phyloP scores from a whole-genome alignment of 2,888 invertebrate genomes.

The Balanococcus diminutus region DNA sequence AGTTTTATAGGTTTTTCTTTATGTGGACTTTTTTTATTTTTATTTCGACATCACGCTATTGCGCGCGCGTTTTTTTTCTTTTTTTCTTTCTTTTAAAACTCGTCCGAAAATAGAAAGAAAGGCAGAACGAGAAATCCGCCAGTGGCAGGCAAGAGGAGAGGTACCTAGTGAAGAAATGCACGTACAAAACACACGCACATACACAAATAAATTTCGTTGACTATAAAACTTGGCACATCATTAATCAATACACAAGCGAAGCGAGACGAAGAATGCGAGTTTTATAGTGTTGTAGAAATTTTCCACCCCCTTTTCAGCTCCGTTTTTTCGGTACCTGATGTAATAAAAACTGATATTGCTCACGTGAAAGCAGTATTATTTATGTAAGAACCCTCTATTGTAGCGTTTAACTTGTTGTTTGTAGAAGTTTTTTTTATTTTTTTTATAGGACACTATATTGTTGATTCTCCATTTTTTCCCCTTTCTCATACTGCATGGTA shows the following conservation, averaged over 20 bases:
- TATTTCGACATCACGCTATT: neutral
- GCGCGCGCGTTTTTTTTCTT: too few species aligned
- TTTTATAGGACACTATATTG: conserved; percentile 32
- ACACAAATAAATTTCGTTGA: conserved; percentile 54
- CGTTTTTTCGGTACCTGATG: conserved; percentile 43
- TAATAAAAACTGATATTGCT: conserved; percentile 54
- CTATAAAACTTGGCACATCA: conserved; percentile 55
- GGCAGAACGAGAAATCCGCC: too few species aligned
- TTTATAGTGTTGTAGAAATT: conserved; percentile 54
- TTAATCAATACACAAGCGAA: conserved; percentile 51
- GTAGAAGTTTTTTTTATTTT: conserved; percentile 40
- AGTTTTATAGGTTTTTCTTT: conserved; percentile 47
- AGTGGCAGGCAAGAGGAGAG: neutral
- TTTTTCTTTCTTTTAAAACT: conserved; percentile 4
- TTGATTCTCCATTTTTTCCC: conserved; percentile 7
- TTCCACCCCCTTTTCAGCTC: conserved; percentile 8
- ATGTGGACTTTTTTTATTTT: conserved; percentile 11
- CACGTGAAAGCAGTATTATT: conserved; percentile 55
- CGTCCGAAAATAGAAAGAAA: conserved; percentile 18
- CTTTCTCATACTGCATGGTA: neutral
- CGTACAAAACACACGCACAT: conserved; percentile 52
- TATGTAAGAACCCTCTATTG: conserved; percentile 54
- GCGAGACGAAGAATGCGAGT: conserved; percentile 52
- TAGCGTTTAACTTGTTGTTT: conserved; percentile 54
- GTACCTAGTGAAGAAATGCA: conserved; percentile 39